Evolutionary conservation across 2,888 invertebrate species (phyloP).

Genomic region (Phaonia tiefii): DNA sequence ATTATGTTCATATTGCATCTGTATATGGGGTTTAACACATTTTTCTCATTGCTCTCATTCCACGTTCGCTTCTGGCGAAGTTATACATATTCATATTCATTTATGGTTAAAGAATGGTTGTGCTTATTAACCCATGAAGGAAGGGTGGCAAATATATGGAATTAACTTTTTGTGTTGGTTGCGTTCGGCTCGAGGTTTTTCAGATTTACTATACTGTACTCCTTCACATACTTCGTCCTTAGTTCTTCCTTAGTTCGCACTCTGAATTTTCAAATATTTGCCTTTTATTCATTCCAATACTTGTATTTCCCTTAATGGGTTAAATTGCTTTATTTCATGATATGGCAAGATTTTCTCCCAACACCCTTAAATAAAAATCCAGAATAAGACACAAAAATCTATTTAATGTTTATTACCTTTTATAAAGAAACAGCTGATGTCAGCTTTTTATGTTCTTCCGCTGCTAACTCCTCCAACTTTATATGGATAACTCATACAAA

Average conservation of each 20-base stretch:
- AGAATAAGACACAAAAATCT: constrained; percentile 9
- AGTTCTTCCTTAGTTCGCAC: too few species aligned
- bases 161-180: too few species aligned
- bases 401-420: constrained; percentile 47
- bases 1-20: constrained; percentile 7
- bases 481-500: constrained; percentile 17
- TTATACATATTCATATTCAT: not conserved
- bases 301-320: not conserved
- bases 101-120: too few species aligned
- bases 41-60: not conserved
- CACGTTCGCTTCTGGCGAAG: not conserved
- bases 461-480: not conserved
- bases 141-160: not conserved
- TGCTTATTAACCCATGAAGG: not conserved
- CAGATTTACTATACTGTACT: too few species aligned
- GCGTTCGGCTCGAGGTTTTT: too few species aligned
- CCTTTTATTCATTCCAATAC: too few species aligned
- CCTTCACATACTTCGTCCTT: too few species aligned
- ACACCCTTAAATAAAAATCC: not conserved
- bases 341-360: constrained; percentile 2
- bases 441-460: constrained; percentile 5
- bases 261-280: too few species aligned
- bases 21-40: not conserved
- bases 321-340: not conserved
- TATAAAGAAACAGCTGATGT: constrained; percentile 46